Percentiles rank a stretch among this genome's conserved stretches.
phyloP scores from a whole-genome alignment of 2,113 vertebrate species.

The Panurus biarmicus region DNA sequence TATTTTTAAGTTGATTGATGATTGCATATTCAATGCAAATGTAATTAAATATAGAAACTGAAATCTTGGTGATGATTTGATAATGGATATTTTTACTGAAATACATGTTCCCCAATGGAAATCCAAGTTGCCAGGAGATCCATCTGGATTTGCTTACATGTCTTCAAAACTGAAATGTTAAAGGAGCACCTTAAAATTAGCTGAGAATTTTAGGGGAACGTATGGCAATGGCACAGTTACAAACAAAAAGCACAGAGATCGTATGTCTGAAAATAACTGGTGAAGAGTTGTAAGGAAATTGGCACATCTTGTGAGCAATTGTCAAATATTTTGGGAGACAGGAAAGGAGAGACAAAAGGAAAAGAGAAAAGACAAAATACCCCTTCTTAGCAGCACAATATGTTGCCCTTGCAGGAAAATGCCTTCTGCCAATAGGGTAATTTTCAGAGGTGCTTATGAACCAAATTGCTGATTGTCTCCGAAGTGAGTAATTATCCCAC shows the following conservation, averaged over 20 bases:
- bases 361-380: background rate
- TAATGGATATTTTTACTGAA: background rate
- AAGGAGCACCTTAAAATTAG: background rate
- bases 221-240: background rate
- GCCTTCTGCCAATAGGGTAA: slow-evolving; percentile 49
- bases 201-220: background rate
- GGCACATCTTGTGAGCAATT: background rate
- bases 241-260: background rate
- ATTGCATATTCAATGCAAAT: background rate
- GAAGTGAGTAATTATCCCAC: slow-evolving; percentile 66
- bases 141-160: background rate
- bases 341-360: background rate
- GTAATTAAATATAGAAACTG: background rate
- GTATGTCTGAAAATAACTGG: background rate
- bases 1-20: slow-evolving; percentile 21
- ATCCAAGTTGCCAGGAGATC: background rate
- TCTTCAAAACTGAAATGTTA: background rate
- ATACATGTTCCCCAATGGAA: background rate
- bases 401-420: slow-evolving; percentile 23
- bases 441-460: slow-evolving; percentile 63
- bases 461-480: slow-evolving; percentile 56
- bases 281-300: background rate
- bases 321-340: background rate
- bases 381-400: background rate
- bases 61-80: background rate